Evolutionary conservation across 2,797 vertebrate species (phyloP), one percentile per base, ranked within the genome.

Genomic region (Anguilla anguilla): DNA sequence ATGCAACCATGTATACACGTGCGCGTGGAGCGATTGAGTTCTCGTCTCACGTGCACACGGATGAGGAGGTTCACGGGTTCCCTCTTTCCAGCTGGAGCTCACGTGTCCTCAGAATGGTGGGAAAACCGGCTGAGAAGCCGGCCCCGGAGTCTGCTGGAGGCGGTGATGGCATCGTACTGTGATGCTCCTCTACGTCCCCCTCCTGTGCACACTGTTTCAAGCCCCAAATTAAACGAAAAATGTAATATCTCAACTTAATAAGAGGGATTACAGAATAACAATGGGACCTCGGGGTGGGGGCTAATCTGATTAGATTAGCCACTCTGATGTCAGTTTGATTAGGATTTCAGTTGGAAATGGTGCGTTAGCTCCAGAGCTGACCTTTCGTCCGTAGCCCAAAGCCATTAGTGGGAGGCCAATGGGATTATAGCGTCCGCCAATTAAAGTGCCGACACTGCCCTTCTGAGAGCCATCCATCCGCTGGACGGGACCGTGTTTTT

Each of bases 391-490:
- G 43, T 46, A 53, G 83, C 77, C 77, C 81, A 79, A 72, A 88
- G 87, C 86, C 46, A 49, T 82, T 81, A 87, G 85, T 83, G 82
- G 84, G 83, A 57, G 86, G 85, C 89, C 86, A 90, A 90, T 64
- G 67, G 88, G 91, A 89, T 91, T 91, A 91, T 17, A 35, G 85
- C 51, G 3, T 67, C 87, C 81, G 86, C 84, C 87, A 90, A 90
- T 91, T 90, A 90, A 89, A 89, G 84, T 49, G 83, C 46, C 64
- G 85, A 35, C 22, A 1, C 28, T 59, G 84, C 67, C 67, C 11
- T 49, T 22, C 53, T 25, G 77, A 19, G 74, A 79, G 35, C 17
- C 67, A 15, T 43, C 9, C 13, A 31, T 86, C 46, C 51, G 17
- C 74, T 79, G 13, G 13, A 0, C 39, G 5, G 17, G 15, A 46